These are phyloP conservation scores for rat (Rattus norvegicus) DNA, from an alignment of 2,113 vertebrate genomes.

Conservation along the genomic window GRCr8 NC_086021.1:154989001-154989500, in stretches of 20 bases:
- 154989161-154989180: conserved; percentile 89
- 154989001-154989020: too few species aligned
- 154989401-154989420: conserved; percentile 2
- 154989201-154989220: conserved; percentile 75
- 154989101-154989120: neutral
- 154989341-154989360: conserved; percentile 4
- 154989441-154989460: neutral
- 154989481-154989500: neutral
- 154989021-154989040: too few species aligned
- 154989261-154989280: neutral
- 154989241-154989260: conserved; percentile 21
- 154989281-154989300: neutral
- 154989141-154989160: conserved; percentile 89
- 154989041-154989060: too few species aligned
- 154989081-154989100: neutral
- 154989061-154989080: too few species aligned
- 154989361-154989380: neutral
- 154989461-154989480: neutral
- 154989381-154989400: neutral
- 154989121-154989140: conserved; percentile 6
- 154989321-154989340: neutral
- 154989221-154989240: conserved; percentile 80
- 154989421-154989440: neutral
- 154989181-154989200: conserved; percentile 86
- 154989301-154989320: neutral